These are phyloP conservation scores for Habroteleia sp. DNA, from an alignment of 2,888 invertebrate species.

Conservation along the genomic window DNA sequence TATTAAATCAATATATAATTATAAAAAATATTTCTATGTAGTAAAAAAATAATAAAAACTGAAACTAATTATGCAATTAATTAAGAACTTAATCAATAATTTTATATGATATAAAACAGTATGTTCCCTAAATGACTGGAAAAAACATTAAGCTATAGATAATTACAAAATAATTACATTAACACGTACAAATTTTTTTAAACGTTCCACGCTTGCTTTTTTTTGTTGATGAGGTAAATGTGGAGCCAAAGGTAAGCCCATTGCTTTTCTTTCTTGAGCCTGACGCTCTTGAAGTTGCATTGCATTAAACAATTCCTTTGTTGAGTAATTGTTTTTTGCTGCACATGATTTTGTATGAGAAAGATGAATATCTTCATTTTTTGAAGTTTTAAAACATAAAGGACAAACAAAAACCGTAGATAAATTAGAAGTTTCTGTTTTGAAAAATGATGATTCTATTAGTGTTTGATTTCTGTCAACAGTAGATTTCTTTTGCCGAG, in stretches of 20 bases:
- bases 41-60: too few relatives aligned
- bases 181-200: conserved; percentile 67
- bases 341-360: conserved; percentile 80
- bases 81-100: too few relatives aligned
- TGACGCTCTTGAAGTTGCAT: conserved; percentile 79
- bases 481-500: conserved; percentile 43
- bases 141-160: conserved; percentile 14
- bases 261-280: conserved; percentile 76
- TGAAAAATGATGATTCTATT: conserved; percentile 75
- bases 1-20: too few relatives aligned
- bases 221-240: conserved; percentile 52
- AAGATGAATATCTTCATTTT: conserved; percentile 66
- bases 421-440: conserved; percentile 58
- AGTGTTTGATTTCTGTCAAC: conserved; percentile 66
- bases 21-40: too few relatives aligned
- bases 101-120: too few relatives aligned
- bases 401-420: conserved; percentile 75
- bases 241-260: conserved; percentile 79
- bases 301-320: conserved; percentile 77
- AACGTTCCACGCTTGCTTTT: conserved; percentile 37
- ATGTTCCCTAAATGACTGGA: too few relatives aligned
- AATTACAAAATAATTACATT: too few relatives aligned
- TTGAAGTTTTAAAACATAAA: conserved; percentile 76
- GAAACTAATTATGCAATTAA: too few relatives aligned
- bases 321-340: conserved; percentile 76